Evolutionary conservation across 1,140 invertebrate species (phyloP).

Genomic region (Pseudoatta argentina): DNA sequence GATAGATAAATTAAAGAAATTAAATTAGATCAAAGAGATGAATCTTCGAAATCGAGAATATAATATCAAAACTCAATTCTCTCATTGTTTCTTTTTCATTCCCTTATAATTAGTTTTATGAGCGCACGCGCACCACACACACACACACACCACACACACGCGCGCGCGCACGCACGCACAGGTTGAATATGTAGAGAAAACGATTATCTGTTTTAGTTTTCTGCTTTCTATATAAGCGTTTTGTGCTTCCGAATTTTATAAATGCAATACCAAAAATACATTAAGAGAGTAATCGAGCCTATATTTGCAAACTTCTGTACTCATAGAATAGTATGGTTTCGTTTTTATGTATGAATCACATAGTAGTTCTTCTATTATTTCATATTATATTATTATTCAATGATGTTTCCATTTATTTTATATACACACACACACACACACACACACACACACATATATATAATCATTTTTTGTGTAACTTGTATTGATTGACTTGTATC

Average conservation of each 20-base stretch:
- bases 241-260: constrained; percentile 40
- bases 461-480: too few relatives aligned
- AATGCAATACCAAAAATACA: constrained; percentile 40
- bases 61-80: constrained; percentile 13
- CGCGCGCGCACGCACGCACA: too few relatives aligned
- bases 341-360: not conserved
- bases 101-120: too few relatives aligned
- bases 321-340: constrained; percentile 37
- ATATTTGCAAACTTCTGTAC: constrained; percentile 19
- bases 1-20: not conserved
- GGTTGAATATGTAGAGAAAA: constrained; percentile 4
- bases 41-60: not conserved
- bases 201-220: not conserved
- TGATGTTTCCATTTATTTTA: not conserved
- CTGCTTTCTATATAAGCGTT: constrained; percentile 13
- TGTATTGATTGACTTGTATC: too few relatives aligned
- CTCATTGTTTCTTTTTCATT: not conserved
- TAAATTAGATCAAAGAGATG: not conserved
- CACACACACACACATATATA: too few relatives aligned
- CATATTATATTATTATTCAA: constrained; percentile 14
- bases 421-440: too few relatives aligned
- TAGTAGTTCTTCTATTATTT: constrained; percentile 30
- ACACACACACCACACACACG: too few relatives aligned
- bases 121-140: too few relatives aligned
- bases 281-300: constrained; percentile 16